Percentiles rank a stretch among this genome's conserved stretches.
These are phyloP conservation scores for Apamea anceps DNA, from an alignment of 2,888 invertebrate species.

Conservation along the genomic window DNA sequence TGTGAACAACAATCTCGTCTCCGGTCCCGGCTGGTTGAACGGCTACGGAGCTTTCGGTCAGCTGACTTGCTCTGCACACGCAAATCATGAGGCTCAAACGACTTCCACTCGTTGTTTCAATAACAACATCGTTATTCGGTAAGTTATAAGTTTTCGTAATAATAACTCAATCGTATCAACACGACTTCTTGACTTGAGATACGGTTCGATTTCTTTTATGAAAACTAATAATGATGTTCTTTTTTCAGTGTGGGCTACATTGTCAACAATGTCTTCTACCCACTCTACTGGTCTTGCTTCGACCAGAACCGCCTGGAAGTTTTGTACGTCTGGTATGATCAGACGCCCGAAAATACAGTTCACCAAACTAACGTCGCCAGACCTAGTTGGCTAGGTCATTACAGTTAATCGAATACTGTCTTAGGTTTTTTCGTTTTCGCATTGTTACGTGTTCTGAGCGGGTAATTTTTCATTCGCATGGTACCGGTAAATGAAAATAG, in stretches of 20 bases:
- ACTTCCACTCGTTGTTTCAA: conserved; percentile 84
- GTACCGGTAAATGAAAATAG: background rate
- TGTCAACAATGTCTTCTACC: conserved; percentile 84
- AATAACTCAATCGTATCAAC: background rate
- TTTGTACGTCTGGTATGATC: conserved; percentile 88
- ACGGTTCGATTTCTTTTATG: background rate
- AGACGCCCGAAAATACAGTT: conserved; percentile 84
- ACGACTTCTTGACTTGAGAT: background rate
- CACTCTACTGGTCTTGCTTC: conserved; percentile 89
- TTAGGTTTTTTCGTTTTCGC: background rate
- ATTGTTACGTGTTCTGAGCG: background rate
- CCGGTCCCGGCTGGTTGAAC: conserved; percentile 81
- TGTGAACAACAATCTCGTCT: conserved; percentile 75
- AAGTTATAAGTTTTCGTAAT: conserved; percentile 19
- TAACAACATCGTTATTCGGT: conserved; percentile 85
- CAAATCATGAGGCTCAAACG: conserved; percentile 81
- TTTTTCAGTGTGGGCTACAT: conserved; percentile 87
- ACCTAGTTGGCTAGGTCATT: conserved; percentile 84
- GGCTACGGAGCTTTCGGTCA: conserved; percentile 81
- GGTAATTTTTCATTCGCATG: background rate
- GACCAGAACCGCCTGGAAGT: conserved; percentile 86
- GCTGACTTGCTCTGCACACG: conserved; percentile 82
- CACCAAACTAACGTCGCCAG: conserved; percentile 86
- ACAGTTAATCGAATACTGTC: background rate
- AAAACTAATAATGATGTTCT: background rate